Evolutionary conservation across 2,888 invertebrate species (phyloP).

Genomic region (Tetragonula carbonaria): DNA sequence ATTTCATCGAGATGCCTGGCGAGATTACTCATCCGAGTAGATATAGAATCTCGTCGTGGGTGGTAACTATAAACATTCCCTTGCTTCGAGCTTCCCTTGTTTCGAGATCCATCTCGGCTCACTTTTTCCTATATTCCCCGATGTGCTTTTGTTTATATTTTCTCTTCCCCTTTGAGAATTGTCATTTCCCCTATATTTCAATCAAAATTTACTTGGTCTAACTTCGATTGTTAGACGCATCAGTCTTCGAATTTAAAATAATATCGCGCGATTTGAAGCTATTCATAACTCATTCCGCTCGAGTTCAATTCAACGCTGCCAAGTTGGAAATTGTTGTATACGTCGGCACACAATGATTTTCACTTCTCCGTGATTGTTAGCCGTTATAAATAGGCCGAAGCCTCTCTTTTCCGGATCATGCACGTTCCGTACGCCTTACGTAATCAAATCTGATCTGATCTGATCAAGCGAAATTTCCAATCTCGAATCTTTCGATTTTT

Average conservation of each 20-base stretch:
- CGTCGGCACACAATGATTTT: background rate
- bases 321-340: conserved; percentile 4
- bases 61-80: conserved; percentile 47
- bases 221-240: too few relatives aligned
- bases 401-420: background rate
- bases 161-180: background rate
- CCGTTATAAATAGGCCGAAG: conserved; percentile 3
- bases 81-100: conserved; percentile 24
- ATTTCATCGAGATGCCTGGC: conserved; percentile 43
- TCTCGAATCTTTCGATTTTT: background rate
- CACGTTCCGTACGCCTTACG: background rate
- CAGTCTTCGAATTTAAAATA: background rate
- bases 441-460: background rate
- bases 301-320: conserved; percentile 1
- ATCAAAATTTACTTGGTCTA: background rate
- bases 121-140: background rate
- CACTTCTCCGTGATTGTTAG: background rate
- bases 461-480: background rate
- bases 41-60: conserved; percentile 56
- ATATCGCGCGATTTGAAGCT: background rate
- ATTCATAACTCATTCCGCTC: conserved; percentile 10
- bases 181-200: background rate
- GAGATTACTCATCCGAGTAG: conserved; percentile 59
- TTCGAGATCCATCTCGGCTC: conserved; percentile 34
- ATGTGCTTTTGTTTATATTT: background rate